Conservation (phyloP, 2,113 vertebrate genomes). For the Hippoglossus stenolepis region DNA sequence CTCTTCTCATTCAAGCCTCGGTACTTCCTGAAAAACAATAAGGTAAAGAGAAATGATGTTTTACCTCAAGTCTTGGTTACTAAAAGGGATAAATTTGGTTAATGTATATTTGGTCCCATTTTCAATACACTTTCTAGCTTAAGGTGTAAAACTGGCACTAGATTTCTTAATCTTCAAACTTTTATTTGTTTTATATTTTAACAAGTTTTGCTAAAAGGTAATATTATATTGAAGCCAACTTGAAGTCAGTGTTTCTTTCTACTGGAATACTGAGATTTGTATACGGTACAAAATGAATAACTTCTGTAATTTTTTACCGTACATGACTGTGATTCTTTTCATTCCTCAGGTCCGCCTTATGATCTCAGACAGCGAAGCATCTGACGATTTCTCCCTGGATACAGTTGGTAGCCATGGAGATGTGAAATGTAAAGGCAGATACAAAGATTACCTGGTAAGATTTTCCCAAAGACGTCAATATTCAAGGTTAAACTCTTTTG, state of each 20-base stretch:
- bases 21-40: slow-evolving; percentile 94
- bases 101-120: background rate
- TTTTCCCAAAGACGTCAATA: background rate
- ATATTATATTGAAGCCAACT: no score
- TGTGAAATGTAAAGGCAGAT: slow-evolving; percentile 92
- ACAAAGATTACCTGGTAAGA: slow-evolving; percentile 92
- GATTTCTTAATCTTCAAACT: background rate
- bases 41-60: slow-evolving; percentile 79
- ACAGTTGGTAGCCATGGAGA: slow-evolving; percentile 96
- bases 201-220: background rate
- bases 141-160: background rate
- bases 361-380: slow-evolving; percentile 95
- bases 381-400: slow-evolving; percentile 95
- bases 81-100: background rate
- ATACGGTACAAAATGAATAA: background rate
- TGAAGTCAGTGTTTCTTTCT: no score
- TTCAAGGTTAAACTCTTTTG: background rate
- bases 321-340: slow-evolving; percentile 1
- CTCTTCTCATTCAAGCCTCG: slow-evolving; percentile 97
- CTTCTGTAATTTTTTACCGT: background rate
- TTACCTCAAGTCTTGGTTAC: background rate
- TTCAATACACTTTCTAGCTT: background rate
- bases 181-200: background rate
- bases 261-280: background rate
- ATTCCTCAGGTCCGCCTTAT: slow-evolving; percentile 91